phyloP scores from a whole-genome alignment of 1,140 invertebrate genomes.

The Hirudo medicinalis region DNA sequence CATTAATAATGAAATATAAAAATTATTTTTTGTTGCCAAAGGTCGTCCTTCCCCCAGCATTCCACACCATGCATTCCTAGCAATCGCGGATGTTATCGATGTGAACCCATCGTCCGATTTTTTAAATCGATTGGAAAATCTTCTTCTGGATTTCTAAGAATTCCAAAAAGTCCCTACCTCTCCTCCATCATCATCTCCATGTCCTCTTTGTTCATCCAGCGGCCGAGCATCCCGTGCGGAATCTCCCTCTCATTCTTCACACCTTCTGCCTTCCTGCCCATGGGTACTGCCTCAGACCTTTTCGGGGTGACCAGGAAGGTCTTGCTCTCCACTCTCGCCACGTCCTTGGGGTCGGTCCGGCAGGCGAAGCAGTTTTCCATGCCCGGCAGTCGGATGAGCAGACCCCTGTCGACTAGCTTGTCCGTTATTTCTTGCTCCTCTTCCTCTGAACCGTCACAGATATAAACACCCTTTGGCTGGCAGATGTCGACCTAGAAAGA shows the following conservation, averaged over 20 bases:
- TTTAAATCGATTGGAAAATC: too few species aligned
- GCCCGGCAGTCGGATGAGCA: conserved; percentile 26
- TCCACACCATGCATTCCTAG: too few species aligned
- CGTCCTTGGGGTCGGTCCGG: conserved; percentile 87
- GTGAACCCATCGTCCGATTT: too few species aligned
- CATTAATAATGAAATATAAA: too few species aligned
- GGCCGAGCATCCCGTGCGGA: conserved; percentile 56
- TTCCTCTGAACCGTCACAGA: conserved; percentile 23
- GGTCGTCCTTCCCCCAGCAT: too few species aligned
- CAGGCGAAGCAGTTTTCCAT: conserved; percentile 62
- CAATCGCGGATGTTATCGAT: too few species aligned
- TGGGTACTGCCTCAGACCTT: conserved; percentile 68
- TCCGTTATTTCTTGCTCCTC: conserved; percentile 21
- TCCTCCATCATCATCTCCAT: conserved; percentile 38
- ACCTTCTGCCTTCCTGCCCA: conserved; percentile 33
- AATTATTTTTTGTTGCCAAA: too few species aligned
- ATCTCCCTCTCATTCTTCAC: conserved; percentile 39
- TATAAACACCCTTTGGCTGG: conserved; percentile 21
- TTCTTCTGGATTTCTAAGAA: too few species aligned
- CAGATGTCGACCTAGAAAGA: conserved; percentile 16
- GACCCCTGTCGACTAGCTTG: conserved; percentile 20
- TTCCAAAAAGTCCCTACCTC: conserved; percentile 31
- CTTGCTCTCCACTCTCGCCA: conserved; percentile 85
- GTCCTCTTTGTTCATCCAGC: conserved; percentile 19
- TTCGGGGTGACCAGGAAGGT: conserved; percentile 84